These are phyloP conservation scores for Triplophysa yarkandensis DNA, from an alignment of 2,797 vertebrate species.

Conservation along the genomic window DNA sequence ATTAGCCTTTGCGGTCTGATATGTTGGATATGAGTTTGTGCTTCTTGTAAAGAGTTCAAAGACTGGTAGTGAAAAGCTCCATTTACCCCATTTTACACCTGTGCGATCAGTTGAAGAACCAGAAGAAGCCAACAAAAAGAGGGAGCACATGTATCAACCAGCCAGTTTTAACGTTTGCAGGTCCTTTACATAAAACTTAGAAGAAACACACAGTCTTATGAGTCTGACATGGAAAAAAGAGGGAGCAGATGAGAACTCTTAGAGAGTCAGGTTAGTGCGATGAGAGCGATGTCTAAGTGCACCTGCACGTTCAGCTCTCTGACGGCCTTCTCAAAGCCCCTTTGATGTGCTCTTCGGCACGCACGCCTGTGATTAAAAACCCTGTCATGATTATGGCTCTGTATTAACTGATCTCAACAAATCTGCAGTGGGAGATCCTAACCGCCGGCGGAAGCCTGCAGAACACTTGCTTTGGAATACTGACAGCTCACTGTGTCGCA, in stretches of 20 bases:
- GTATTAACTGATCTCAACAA: conserved; percentile 36
- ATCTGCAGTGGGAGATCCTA: conserved; percentile 19
- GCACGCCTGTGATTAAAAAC: conserved; percentile 41
- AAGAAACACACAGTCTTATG: conserved; percentile 43
- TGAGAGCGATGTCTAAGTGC: conserved; percentile 36
- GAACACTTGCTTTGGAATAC: conserved; percentile 22
- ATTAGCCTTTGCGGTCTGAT: background rate
- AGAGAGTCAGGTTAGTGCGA: conserved; percentile 25
- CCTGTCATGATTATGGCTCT: conserved; percentile 25
- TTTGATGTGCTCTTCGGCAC: conserved; percentile 49
- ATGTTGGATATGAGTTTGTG: conserved; percentile 7
- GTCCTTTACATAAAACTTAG: conserved; percentile 50
- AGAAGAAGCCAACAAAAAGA: background rate
- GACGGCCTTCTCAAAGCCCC: conserved; percentile 30
- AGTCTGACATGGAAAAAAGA: conserved; percentile 53
- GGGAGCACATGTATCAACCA: background rate
- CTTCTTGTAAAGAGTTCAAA: conserved; percentile 26
- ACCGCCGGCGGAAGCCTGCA: background rate
- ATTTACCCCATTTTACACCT: conserved; percentile 21
- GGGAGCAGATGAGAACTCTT: conserved; percentile 8
- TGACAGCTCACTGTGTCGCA: background rate
- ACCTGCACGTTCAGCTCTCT: conserved; percentile 38
- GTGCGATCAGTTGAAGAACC: conserved; percentile 25
- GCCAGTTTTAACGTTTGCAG: conserved; percentile 29
- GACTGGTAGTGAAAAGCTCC: conserved; percentile 26